Percentiles rank a stretch among this genome's conserved stretches.
phyloP scores from a whole-genome alignment of 1,140 invertebrate genomes.

The Platyscapa corneri region DNA sequence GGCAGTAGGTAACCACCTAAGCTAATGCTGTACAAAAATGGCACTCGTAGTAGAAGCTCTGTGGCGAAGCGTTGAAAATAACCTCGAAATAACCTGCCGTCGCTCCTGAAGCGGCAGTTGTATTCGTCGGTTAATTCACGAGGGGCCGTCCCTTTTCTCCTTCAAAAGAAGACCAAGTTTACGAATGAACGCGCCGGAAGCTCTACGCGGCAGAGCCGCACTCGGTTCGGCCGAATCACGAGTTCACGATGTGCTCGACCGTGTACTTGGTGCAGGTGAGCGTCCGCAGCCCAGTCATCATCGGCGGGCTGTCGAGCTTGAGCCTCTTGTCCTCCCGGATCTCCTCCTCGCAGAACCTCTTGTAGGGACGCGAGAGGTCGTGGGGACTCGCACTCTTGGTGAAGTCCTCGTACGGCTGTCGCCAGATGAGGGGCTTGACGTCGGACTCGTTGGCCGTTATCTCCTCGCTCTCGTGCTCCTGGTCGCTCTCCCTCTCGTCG shows the following conservation, averaged over 20 bases:
- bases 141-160: not conserved
- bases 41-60: too few species aligned
- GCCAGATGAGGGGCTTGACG: conserved; percentile 41
- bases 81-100: too few species aligned
- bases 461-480: conserved; percentile 45
- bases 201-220: too few species aligned
- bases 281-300: conserved; percentile 52
- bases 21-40: too few species aligned
- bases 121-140: too few species aligned
- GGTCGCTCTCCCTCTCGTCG: conserved; percentile 18
- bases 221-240: too few species aligned
- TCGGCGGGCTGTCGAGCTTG: conserved; percentile 16
- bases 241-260: conserved; percentile 72
- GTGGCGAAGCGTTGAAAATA: too few species aligned
- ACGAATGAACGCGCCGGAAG: not conserved
- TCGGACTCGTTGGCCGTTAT: conserved; percentile 7
- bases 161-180: not conserved
- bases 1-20: too few species aligned
- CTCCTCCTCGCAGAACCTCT: conserved; percentile 50
- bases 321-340: conserved; percentile 43
- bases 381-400: not conserved
- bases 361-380: conserved; percentile 50
- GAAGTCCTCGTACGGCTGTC: conserved; percentile 22
- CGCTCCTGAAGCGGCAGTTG: too few species aligned
- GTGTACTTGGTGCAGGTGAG: conserved; percentile 70